phyloP scores from a whole-genome alignment of 2,888 invertebrate species.

The Drosophila anomalata region DNA sequence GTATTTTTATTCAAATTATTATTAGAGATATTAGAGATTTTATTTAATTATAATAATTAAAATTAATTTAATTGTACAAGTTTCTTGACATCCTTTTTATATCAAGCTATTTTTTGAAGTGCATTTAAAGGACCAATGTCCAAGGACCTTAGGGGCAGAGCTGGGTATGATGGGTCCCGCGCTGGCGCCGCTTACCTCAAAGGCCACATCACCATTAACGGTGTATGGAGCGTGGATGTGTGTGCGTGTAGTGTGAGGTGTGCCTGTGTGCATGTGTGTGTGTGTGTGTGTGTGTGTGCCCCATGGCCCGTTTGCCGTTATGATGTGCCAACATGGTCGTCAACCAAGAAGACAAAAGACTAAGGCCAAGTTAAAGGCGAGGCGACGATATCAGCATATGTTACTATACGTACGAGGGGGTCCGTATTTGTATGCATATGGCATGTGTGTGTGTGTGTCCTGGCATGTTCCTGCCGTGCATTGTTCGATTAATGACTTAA shows the following conservation, averaged over 20 bases:
- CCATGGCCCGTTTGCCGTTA: constrained; percentile 41
- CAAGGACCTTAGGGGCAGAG: not conserved
- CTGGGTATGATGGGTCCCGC: constrained; percentile 21
- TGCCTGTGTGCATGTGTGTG: not conserved
- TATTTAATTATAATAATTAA: too few relatives aligned
- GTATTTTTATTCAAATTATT: too few relatives aligned
- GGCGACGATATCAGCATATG: constrained; percentile 75
- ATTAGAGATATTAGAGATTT: too few relatives aligned
- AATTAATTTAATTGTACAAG: too few relatives aligned
- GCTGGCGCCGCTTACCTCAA: constrained; percentile 40
- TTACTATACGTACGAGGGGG: constrained; percentile 45
- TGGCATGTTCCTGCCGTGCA: constrained; percentile 63
- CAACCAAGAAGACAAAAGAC: constrained; percentile 52
- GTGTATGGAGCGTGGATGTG: not conserved
- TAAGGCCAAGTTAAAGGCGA: constrained; percentile 41
- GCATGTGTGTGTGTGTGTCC: constrained; percentile 23
- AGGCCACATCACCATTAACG: constrained; percentile 44
- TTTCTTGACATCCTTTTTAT: not conserved
- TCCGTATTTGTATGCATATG: not conserved
- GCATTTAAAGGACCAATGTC: not conserved
- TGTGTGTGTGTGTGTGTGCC: not conserved
- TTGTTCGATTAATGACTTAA: constrained; percentile 79
- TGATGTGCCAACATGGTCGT: constrained; percentile 76
- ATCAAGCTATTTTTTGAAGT: not conserved
- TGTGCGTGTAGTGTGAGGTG: not conserved